A percentile compares a stretch with the other conserved stretches of the same genome.
phyloP scores from a whole-genome alignment of 2,888 invertebrate genomes.

The Cataglyphis rosenhaueri region DNA sequence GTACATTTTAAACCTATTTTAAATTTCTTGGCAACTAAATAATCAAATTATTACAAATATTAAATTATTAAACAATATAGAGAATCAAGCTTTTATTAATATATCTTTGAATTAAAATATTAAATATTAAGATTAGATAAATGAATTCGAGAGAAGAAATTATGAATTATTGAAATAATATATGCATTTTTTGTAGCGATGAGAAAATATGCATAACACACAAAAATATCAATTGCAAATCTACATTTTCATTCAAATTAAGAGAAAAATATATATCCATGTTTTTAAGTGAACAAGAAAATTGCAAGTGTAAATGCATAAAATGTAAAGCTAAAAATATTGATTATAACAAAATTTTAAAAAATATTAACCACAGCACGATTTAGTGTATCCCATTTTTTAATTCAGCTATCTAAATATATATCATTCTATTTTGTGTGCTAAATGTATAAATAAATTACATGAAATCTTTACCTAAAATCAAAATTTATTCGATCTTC shows the following conservation, averaged over 20 bases:
- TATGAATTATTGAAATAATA: not conserved
- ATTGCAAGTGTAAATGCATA: not conserved
- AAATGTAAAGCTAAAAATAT: not conserved
- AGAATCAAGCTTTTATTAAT: not conserved
- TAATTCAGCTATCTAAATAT: not conserved
- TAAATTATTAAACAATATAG: not conserved
- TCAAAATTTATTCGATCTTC: conserved; percentile 18
- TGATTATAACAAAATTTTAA: conserved; percentile 1
- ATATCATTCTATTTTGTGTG: not conserved
- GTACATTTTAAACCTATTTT: not conserved
- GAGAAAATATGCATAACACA: conserved; percentile 3
- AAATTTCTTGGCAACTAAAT: no score
- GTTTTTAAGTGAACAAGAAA: no score
- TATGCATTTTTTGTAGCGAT: not conserved
- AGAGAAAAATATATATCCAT: not conserved
- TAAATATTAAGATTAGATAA: not conserved
- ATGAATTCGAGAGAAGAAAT: not conserved
- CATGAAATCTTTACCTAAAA: conserved; percentile 14
- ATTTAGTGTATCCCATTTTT: not conserved
- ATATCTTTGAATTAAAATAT: not conserved
- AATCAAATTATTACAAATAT: not conserved
- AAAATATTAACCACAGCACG: not conserved
- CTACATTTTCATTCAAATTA: not conserved
- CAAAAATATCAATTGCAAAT: not conserved
- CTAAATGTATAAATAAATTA: not conserved